Evolutionary conservation across 2,113 vertebrate genomes (phyloP).

Genomic region (Bathybates hornii): DNA sequence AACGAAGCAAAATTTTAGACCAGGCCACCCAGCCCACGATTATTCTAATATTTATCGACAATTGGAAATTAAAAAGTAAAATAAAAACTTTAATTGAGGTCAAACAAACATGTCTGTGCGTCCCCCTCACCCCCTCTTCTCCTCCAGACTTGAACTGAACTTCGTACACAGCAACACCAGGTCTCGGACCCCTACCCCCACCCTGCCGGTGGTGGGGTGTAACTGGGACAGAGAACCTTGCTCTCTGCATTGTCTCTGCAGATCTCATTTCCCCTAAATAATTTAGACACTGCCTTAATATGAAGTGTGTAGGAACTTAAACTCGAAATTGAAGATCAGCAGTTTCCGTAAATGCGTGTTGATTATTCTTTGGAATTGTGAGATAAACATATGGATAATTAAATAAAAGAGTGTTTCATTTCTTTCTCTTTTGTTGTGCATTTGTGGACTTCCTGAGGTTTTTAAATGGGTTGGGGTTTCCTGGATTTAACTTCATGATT

Average conservation of each 20-base stretch:
- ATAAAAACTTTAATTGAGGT: not conserved
- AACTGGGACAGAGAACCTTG: not conserved
- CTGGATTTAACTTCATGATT: not conserved
- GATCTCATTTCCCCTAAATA: not conserved
- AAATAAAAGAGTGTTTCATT: not conserved
- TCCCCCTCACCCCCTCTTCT: fast-evolving
- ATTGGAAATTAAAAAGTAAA: not conserved
- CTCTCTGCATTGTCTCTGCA: not conserved
- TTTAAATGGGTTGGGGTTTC: not conserved
- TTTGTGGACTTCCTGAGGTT: not conserved
- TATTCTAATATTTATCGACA: not conserved
- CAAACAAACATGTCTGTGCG: not conserved
- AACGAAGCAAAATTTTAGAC: not conserved
- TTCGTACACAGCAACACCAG: not conserved
- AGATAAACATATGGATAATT: not conserved
- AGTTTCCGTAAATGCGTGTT: not conserved
- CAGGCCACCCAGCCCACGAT: not conserved
- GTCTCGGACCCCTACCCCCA: not conserved
- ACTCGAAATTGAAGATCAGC: not conserved
- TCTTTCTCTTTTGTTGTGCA: not conserved
- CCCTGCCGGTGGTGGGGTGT: not conserved
- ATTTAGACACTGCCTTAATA: not conserved
- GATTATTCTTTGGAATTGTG: not conserved
- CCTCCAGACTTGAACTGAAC: not conserved
- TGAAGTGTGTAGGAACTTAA: not conserved